Conservation (phyloP, 1,140 invertebrate species). For the Mylabris phalerata region DNA sequence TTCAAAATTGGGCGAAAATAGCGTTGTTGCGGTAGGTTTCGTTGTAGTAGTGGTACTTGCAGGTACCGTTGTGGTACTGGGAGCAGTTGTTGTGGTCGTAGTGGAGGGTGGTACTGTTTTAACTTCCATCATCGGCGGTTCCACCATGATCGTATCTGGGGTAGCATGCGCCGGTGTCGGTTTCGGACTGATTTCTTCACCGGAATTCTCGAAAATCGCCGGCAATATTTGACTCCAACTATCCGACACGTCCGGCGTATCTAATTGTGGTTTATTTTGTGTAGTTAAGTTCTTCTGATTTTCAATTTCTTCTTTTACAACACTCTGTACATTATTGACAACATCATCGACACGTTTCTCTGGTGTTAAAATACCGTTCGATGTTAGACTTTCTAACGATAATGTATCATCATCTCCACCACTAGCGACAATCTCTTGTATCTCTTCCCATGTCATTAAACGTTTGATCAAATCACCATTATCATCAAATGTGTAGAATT, state of each 20-base stretch:
- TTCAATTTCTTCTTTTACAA: conserved; percentile 69
- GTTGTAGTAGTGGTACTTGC: background rate
- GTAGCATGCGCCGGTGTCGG: conserved; percentile 27
- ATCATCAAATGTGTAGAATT: conserved; percentile 78
- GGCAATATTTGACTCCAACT: conserved; percentile 76
- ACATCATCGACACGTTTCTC: conserved; percentile 68
- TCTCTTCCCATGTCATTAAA: conserved; percentile 75
- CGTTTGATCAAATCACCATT: conserved; percentile 71
- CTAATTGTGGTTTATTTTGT: conserved; percentile 48
- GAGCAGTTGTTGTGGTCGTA: conserved; percentile 1
- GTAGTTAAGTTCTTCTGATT: conserved; percentile 47
- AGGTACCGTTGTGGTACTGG: background rate
- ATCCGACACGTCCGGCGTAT: conserved; percentile 62
- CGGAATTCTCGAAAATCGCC: conserved; percentile 65
- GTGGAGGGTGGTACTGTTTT: conserved; percentile 9
- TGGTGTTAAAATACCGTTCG: conserved; percentile 41
- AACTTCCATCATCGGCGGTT: conserved; percentile 15
- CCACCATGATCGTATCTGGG: conserved; percentile 36
- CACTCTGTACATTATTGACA: conserved; percentile 72
- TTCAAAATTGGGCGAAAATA: background rate
- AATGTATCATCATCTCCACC: conserved; percentile 59
- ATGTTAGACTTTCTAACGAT: conserved; percentile 27
- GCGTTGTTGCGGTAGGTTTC: no score
- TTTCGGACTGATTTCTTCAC: conserved; percentile 35
- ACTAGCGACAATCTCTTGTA: conserved; percentile 72